Evolutionary conservation across 1,140 invertebrate genomes (phyloP).

Genomic region (Cyphomyrmex costatus): DNA sequence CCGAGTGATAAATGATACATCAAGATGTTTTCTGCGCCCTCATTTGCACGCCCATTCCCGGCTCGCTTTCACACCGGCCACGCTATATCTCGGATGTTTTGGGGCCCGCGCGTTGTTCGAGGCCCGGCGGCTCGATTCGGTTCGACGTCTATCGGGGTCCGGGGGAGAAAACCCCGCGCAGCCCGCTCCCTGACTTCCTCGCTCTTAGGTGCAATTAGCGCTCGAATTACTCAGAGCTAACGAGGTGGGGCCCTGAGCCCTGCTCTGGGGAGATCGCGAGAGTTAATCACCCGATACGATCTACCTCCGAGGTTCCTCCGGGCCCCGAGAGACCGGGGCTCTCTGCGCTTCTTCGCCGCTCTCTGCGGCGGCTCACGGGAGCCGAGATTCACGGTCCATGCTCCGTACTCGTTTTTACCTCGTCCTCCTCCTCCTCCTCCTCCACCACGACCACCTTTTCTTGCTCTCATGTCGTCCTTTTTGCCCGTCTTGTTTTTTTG

Average conservation of each 20-base stretch:
- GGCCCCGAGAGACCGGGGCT: neutral
- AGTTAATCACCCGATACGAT: conserved; percentile 84
- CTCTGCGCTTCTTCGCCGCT: conserved; percentile 21
- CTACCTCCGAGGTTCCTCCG: conserved; percentile 68
- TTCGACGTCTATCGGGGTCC: conserved; percentile 70
- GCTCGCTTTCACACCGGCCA: conserved; percentile 75
- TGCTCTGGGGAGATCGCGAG: conserved; percentile 76
- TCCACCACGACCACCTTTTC: neutral
- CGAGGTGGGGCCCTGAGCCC: conserved; percentile 79
- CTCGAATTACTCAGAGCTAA: conserved; percentile 85
- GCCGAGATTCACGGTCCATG: conserved; percentile 70
- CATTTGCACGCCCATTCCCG: conserved; percentile 76
- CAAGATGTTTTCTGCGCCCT: conserved; percentile 75
- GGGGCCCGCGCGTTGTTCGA: conserved; percentile 60
- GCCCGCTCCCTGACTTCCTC: conserved; percentile 70
- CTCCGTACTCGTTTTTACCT: conserved; percentile 2
- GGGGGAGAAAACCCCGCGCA: conserved; percentile 22
- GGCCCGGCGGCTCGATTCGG: conserved; percentile 25
- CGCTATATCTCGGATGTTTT: conserved; percentile 74
- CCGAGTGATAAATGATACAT: conserved; percentile 77
- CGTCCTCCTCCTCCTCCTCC: conserved; percentile 23
- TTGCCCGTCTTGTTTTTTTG: conserved; percentile 9
- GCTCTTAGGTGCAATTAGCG: conserved; percentile 83
- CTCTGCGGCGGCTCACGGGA: conserved; percentile 53
- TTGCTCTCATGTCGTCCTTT: neutral